Conservation (phyloP, 2,797 vertebrate genomes). For the Eutrigla gurnardus region DNA sequence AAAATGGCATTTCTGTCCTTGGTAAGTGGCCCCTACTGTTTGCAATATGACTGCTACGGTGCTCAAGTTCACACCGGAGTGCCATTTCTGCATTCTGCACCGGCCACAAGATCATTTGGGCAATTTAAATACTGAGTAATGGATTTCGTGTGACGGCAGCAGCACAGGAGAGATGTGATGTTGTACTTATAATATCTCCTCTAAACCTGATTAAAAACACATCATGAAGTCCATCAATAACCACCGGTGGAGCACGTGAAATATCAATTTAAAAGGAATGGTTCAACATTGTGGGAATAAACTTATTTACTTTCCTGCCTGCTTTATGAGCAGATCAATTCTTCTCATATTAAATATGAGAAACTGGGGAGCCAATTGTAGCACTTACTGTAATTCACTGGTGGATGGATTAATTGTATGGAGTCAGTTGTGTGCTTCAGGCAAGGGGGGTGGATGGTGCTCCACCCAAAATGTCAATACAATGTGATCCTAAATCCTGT, state of each 20-base stretch:
- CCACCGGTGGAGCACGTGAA: not conserved
- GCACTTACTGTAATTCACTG: not conserved
- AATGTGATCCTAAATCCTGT: not conserved
- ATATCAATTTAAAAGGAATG: not conserved
- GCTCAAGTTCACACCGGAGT: conserved; percentile 15
- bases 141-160: conserved; percentile 2
- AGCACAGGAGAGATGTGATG: not conserved
- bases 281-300: not conserved
- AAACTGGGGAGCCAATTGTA: not conserved
- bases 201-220: not conserved
- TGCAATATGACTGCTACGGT: conserved; percentile 7
- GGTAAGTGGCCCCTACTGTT: conserved; percentile 6
- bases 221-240: not conserved
- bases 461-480: not conserved
- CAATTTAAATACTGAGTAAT: not conserved
- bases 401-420: not conserved
- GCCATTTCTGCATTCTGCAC: conserved; percentile 8
- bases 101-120: not conserved
- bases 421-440: not conserved
- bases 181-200: not conserved
- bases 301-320: not conserved
- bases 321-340: not conserved
- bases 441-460: not conserved
- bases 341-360: not conserved
- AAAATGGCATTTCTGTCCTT: conserved; percentile 25